Evolutionary conservation across 2,113 vertebrate genomes (phyloP).

Genomic region (Shinisaurus crocodilurus): DNA sequence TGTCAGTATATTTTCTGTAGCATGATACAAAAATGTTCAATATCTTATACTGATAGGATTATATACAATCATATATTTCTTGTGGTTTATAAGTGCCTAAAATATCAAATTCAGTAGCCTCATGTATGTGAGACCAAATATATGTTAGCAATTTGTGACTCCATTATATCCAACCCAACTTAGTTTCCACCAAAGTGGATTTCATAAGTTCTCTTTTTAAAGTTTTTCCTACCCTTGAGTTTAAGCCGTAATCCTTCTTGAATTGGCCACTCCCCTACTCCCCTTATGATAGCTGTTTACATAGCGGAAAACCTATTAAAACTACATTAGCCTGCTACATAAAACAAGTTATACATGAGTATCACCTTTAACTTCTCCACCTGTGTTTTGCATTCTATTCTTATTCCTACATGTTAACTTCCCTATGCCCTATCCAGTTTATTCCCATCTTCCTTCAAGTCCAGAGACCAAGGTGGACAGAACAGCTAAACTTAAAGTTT

Average conservation of each 20-base stretch:
- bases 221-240: background rate
- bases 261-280: background rate
- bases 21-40: background rate
- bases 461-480: background rate
- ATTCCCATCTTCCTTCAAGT: background rate
- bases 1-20: constrained; percentile 25
- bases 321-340: no score
- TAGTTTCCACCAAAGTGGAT: background rate
- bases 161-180: background rate
- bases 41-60: background rate
- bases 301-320: background rate
- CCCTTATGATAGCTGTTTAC: background rate
- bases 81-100: background rate
- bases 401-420: background rate
- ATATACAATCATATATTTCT: background rate
- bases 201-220: background rate
- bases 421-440: background rate
- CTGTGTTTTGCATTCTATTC: background rate
- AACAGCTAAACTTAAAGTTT: background rate
- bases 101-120: background rate
- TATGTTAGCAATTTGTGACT: background rate
- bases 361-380: no score
- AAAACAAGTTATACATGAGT: no score
- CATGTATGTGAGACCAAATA: background rate
- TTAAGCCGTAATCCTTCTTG: background rate